Conservation (phyloP, 2,797 vertebrate species). For the Crocidura indochinensis region DNA sequence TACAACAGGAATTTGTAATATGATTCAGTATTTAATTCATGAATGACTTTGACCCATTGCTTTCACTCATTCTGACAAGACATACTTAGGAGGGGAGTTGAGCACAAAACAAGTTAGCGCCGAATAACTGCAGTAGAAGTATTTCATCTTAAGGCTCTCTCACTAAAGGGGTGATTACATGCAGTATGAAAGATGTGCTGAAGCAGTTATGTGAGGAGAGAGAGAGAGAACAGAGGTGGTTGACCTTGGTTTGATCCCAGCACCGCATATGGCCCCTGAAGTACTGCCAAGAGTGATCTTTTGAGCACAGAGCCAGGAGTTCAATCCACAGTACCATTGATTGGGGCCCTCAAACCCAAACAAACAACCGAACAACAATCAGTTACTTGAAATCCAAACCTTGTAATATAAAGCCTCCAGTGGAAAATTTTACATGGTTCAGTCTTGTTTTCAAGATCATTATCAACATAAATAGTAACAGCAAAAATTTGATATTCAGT, state of each 20-base stretch:
- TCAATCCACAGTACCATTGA: too few relatives aligned
- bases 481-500: neutral
- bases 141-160: neutral
- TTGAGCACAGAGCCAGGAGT: too few relatives aligned
- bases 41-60: neutral
- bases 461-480: neutral
- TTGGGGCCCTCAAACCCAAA: too few relatives aligned
- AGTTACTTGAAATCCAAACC: neutral
- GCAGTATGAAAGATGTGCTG: neutral
- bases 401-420: neutral
- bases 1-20: neutral
- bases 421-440: neutral
- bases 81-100: neutral
- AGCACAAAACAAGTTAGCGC: neutral
- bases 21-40: neutral
- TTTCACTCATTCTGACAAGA: slow-evolving; percentile 33
- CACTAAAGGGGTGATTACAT: neutral
- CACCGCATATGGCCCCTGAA: too few relatives aligned
- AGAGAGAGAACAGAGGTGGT: too few relatives aligned
- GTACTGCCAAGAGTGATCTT: too few relatives aligned
- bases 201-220: too few relatives aligned
- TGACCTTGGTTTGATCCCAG: too few relatives aligned
- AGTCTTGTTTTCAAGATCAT: slow-evolving; percentile 38
- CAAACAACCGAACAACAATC: too few relatives aligned
- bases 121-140: neutral